Evolutionary conservation across 2,888 invertebrate species (phyloP).

Genomic region (Himalopsyche tibetana): DNA sequence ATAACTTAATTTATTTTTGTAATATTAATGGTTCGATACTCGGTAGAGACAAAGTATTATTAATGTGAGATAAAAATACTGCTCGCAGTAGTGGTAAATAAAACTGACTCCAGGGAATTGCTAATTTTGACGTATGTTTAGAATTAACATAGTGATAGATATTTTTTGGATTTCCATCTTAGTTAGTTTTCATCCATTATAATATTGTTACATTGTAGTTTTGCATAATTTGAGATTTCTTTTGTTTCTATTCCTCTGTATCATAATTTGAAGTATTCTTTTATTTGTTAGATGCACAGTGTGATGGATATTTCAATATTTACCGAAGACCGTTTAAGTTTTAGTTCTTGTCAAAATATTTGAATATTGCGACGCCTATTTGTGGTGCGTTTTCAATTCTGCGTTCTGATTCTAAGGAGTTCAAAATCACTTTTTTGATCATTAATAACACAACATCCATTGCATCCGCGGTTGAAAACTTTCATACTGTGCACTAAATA

Average conservation of each 20-base stretch:
- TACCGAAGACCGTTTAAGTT: no score
- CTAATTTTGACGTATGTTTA: neutral
- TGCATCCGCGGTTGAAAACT: neutral
- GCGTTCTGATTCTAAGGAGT: no score
- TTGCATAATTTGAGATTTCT: neutral
- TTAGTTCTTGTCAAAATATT: no score
- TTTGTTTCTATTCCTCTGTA: neutral
- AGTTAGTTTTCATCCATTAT: conserved; percentile 11
- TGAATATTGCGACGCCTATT: no score
- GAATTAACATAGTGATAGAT: conserved; percentile 23
- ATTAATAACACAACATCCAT: neutral
- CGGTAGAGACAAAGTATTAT: conserved; percentile 13
- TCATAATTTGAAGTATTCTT: neutral
- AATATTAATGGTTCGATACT: conserved; percentile 31
- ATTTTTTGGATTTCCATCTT: conserved; percentile 17
- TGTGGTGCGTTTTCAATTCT: no score
- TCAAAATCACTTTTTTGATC: no score
- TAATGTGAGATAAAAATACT: conserved; percentile 3
- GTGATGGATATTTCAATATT: neutral
- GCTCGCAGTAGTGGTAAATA: neutral
- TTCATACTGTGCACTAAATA: neutral
- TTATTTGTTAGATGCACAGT: neutral
- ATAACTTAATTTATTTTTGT: neutral
- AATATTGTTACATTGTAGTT: conserved; percentile 4
- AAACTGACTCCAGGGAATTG: neutral